Evolutionary conservation across 2,113 vertebrate genomes (phyloP).

Genomic region (Elephas maximus): DNA sequence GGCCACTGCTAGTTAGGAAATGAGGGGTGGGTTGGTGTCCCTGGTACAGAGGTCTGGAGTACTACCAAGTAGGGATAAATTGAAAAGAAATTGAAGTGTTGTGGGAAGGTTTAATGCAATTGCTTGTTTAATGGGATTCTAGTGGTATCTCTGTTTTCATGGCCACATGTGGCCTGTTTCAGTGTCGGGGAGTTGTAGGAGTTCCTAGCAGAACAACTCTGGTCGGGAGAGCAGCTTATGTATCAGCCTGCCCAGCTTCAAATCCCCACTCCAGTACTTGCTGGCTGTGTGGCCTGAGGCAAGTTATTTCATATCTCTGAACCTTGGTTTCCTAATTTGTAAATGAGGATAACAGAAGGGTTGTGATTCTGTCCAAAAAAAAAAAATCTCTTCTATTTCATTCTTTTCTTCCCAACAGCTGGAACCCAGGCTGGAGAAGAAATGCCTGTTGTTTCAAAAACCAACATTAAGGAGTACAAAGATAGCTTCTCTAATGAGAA

Average conservation of each 20-base stretch:
- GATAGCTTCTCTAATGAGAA: constrained; percentile 99
- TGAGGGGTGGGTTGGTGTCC: background rate
- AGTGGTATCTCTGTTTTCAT: background rate
- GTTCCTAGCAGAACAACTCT: background rate
- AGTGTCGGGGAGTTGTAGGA: no score
- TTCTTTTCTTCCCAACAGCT: constrained; percentile 87
- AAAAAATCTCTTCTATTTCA: constrained; percentile 28
- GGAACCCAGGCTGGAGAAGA: constrained; percentile 98
- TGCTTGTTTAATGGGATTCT: background rate
- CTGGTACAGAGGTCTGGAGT: background rate
- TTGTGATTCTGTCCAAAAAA: background rate
- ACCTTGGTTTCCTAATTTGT: constrained; percentile 35
- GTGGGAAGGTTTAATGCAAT: background rate
- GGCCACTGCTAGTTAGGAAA: background rate
- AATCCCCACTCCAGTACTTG: background rate
- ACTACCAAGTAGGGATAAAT: background rate
- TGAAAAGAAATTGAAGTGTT: background rate
- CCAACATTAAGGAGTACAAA: constrained; percentile 98
- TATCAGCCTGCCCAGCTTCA: background rate
- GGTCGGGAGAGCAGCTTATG: background rate
- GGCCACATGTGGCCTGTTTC: background rate
- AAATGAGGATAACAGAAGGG: background rate
- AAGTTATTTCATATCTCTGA: constrained; percentile 32
- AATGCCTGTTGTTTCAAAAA: constrained; percentile 95
- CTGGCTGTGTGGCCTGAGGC: background rate